Percentiles rank a stretch among this genome's conserved stretches.
Conservation (phyloP, 2,113 vertebrate species). For the Nycticryphes semicollaris region DNA sequence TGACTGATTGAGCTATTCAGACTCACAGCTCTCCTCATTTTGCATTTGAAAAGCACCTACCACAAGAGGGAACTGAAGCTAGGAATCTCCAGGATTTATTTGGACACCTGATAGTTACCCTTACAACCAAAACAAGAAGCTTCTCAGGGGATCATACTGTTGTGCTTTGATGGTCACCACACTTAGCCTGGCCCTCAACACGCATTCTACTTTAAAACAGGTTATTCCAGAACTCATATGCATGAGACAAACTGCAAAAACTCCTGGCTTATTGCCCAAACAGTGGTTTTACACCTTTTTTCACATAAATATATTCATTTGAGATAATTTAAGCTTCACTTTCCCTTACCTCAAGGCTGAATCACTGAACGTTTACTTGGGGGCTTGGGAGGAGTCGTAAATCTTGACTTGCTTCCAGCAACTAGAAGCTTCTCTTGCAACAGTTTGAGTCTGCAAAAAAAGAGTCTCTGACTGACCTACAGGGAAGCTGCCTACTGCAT, state of each 20-base stretch:
- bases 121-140: not conserved
- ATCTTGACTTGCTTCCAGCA: conserved; percentile 39
- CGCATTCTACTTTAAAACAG: not conserved
- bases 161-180: not conserved
- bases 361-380: not conserved
- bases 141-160: not conserved
- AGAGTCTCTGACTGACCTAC: not conserved
- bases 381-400: not conserved
- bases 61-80: not conserved
- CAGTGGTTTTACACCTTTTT: not conserved
- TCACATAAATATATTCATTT: not conserved
- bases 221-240: not conserved
- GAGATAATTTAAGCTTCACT: not conserved
- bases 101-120: not conserved
- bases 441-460: not conserved
- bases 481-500: conserved; percentile 4
- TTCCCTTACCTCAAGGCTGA: not conserved
- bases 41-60: not conserved
- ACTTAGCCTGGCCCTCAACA: not conserved
- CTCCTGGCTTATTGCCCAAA: not conserved
- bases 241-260: not conserved
- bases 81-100: not conserved
- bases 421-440: conserved; percentile 37
- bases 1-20: not conserved
- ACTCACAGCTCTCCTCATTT: not conserved